These are phyloP conservation scores for Euplexia lucipara DNA, from an alignment of 2,888 invertebrate species.

Conservation along the genomic window DNA sequence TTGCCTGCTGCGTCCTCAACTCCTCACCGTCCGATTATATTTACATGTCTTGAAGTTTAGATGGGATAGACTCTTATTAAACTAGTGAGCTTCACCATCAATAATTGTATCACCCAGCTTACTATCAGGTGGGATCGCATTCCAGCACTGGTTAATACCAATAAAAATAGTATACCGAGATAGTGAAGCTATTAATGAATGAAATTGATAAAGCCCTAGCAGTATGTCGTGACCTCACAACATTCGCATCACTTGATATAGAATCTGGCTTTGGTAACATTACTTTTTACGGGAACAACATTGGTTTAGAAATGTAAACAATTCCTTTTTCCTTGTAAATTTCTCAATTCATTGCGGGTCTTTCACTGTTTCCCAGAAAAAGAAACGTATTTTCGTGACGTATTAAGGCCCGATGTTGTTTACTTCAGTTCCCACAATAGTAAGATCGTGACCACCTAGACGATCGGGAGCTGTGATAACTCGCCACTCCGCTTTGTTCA, in stretches of 20 bases:
- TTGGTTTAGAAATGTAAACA: not conserved
- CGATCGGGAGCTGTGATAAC: slow-evolving; percentile 83
- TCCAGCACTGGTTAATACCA: no score
- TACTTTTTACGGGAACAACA: not conserved
- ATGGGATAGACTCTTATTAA: no score
- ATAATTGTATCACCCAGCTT: no score
- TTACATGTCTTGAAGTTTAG: no score
- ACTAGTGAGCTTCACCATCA: no score
- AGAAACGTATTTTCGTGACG: slow-evolving; percentile 63
- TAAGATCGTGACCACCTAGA: slow-evolving; percentile 83
- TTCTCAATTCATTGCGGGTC: slow-evolving; percentile 23
- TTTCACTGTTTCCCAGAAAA: slow-evolving; percentile 51
- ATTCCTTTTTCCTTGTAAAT: slow-evolving; percentile 19
- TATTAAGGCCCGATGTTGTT: slow-evolving; percentile 71
- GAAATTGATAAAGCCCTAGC: not conserved
- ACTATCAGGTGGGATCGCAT: no score
- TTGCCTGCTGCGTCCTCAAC: no score
- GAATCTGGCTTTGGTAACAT: not conserved
- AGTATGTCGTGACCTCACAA: not conserved
- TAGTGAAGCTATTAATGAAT: not conserved
- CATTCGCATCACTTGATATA: not conserved
- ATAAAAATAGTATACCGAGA: no score
- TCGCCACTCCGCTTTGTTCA: slow-evolving; percentile 74
- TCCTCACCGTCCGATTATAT: no score
- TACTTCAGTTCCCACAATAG: slow-evolving; percentile 85